Percentiles rank a stretch among this genome's conserved stretches.
phyloP scores from a whole-genome alignment of 2,797 vertebrate species.

The Danio albolineatus region DNA sequence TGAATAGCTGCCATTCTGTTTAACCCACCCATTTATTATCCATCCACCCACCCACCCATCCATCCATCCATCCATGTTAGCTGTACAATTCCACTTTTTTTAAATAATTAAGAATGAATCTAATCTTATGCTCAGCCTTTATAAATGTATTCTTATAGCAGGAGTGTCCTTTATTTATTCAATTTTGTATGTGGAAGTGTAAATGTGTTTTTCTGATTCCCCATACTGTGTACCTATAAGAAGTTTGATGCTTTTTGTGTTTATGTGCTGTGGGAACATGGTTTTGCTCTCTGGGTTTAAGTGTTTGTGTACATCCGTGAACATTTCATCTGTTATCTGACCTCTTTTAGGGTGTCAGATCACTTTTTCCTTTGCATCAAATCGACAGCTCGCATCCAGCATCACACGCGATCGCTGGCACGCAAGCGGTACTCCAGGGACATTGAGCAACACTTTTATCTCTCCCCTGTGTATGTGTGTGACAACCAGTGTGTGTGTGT shows the following conservation, averaged over 20 bases:
- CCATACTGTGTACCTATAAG: neutral
- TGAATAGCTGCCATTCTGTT: no score
- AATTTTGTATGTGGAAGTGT: constrained; percentile 12
- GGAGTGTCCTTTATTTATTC: constrained; percentile 13
- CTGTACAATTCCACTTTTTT: neutral
- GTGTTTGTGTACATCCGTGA: constrained; percentile 3
- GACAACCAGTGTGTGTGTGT: neutral
- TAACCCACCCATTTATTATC: no score
- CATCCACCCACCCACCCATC: no score
- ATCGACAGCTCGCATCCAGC: constrained; percentile 48
- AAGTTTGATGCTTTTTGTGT: neutral
- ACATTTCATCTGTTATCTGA: constrained; percentile 1
- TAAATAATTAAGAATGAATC: neutral
- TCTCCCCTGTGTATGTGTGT: neutral
- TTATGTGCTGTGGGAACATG: neutral
- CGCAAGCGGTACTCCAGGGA: constrained; percentile 15
- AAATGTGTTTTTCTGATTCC: constrained; percentile 9
- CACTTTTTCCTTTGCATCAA: constrained; percentile 14
- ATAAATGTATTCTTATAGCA: neutral
- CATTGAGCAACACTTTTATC: neutral
- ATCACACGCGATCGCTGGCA: constrained; percentile 46
- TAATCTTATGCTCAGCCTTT: neutral
- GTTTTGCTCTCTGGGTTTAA: constrained; percentile 25
- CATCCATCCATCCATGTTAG: no score
- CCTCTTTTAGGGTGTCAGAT: constrained; percentile 18